Conservation (phyloP, 2,113 vertebrate species). For the Tragelaphus imberbis region DNA sequence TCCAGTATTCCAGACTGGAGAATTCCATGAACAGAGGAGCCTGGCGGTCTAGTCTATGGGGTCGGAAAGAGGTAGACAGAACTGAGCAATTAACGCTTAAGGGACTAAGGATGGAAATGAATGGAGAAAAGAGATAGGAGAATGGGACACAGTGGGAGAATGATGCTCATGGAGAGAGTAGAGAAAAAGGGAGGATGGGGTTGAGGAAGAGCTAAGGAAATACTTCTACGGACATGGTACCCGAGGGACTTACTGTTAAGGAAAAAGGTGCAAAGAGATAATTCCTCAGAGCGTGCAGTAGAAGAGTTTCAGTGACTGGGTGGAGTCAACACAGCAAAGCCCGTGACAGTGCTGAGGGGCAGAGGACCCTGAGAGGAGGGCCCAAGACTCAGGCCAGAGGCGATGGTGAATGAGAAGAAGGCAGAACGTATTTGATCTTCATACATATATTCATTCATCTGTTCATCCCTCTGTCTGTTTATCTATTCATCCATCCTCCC, state of each 20-base stretch:
- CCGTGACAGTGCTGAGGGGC: background rate
- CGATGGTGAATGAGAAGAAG: background rate
- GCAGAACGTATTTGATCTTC: background rate
- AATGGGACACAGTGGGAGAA: background rate
- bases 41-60: background rate
- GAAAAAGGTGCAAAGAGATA: background rate
- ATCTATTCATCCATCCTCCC: fast-evolving
- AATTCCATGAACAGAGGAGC: background rate
- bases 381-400: background rate
- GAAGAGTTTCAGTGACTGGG: background rate
- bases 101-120: background rate
- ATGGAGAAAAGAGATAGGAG: background rate
- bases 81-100: background rate
- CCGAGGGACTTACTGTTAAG: background rate
- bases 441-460: background rate
- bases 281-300: background rate
- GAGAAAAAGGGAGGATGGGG: background rate
- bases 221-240: background rate
- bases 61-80: background rate
- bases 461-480: too few relatives aligned
- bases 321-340: background rate
- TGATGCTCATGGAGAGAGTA: background rate
- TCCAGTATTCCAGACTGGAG: background rate
- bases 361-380: background rate
- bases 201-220: background rate